Evolutionary conservation across 1,140 invertebrate genomes (phyloP), one percentile per base, ranked within the genome.

Genomic region (Metopolophium dirhodum): DNA sequence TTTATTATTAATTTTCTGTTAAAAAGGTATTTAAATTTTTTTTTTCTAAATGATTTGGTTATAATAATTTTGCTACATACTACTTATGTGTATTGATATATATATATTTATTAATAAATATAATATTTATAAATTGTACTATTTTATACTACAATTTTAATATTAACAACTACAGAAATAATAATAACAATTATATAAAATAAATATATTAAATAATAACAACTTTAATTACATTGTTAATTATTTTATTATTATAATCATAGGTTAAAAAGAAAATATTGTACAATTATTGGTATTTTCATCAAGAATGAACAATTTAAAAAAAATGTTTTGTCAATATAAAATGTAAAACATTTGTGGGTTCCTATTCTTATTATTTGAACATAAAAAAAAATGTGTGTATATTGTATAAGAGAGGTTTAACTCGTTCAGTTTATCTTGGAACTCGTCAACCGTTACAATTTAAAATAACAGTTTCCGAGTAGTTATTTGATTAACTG

Each of bases 151-250:
- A 77, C 30, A 30, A 30, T 61, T 30, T 30, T 14, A 61, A 3
- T 61, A 61, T 61, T 61, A 61, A 61, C 11, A 11, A 14, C 61
- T 77, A 77, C 61, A 77, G 61, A 77, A 77, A 77, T 77, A 77
- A 77, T 77, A n/a, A n/a, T n/a, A 77, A 77, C 30, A 77, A 6
- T 77, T 77, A 77, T 77, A 77, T n/a, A 77, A 77, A 77, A 77
- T 77, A 77, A 77, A 77, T n/a, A 77, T 77, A 77, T 77, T n/a
- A 77, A n/a, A 77, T 77, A 77, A 77, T 77, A 77, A 77, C 61
- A 77, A 77, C 61, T 35, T 68, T n/a, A n/a, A 61, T 61, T 61
- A 49, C 30, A 68, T 68, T 68, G 26, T 68, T 68, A 30, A n/a
- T 30, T 68, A 68, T 61, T 61, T 61, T 61, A 3, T 61, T 26